Base-by-base conservation (phyloP, 1,140 invertebrate species). In the Chrysopa pallens region DNA sequence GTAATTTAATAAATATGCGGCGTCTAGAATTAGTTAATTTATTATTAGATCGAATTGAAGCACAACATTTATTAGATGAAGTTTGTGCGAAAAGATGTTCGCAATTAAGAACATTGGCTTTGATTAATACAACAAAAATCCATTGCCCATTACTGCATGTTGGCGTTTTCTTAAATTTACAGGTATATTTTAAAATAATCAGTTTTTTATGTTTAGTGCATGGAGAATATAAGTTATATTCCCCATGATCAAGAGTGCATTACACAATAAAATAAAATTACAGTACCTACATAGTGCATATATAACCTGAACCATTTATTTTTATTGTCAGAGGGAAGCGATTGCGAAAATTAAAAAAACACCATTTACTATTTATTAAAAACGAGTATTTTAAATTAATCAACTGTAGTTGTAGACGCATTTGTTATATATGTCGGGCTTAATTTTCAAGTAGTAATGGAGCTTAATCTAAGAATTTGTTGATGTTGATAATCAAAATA, bases 41-140 rank as follows among this genome's bases (percentile, higher is more conserved):
- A 17, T 76, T 89, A 60, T 57, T 90, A 29, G 81, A 86, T 45
- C 69, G 59, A 36, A 65, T 58, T 43, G 78, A 82, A 54, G 80
- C 80, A 3, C 58, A 74, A 43, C 68, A 74, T 58, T 61, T 89
- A 27, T 61, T 89, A 48, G 84, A 88, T 50, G 78, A 84, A 48
- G 75, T 86, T 8, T 78, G 78, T 42, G 57, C 62, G 31, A 68
- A 67, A 42, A 80, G 79, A 50, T 73, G 70, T 39, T 67, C 76
- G 43, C 74, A 72, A 4, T 61, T 90, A 39, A 55, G 57, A 8
- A 70, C 68, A 8, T 61, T 91, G 2, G 67, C 74, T 29, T 51
- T 91, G 2, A 72, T 87, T 17, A 89, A 91, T 60, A 67, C 77
- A 5, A 86, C 82, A 0, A 84, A 73, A 51, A 61, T 65, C n/a